Percentiles rank a stretch among this genome's conserved stretches.
Conservation (phyloP, 2,888 invertebrate genomes). For the Macrophya annulata region DNA sequence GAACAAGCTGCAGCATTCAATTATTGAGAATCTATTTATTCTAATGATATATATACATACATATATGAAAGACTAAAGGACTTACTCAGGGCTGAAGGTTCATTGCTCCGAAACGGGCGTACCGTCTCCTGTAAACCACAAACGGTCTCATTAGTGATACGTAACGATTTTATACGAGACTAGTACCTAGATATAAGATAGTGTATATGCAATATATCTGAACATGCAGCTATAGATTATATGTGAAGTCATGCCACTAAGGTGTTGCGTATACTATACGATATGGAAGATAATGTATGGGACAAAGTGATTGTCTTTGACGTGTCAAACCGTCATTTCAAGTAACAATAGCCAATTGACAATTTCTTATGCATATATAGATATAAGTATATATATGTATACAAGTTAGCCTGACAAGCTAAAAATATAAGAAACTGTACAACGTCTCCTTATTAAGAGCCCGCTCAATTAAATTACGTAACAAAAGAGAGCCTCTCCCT, state of each 20-base stretch:
- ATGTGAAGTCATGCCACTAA: neutral
- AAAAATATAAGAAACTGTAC: neutral
- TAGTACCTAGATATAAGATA: neutral
- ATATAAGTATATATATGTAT: neutral
- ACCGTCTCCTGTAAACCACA: constrained; percentile 53
- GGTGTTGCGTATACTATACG: neutral
- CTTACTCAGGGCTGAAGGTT: constrained; percentile 56
- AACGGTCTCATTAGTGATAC: constrained; percentile 36
- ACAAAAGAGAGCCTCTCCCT: constrained; percentile 44
- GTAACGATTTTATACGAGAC: neutral
- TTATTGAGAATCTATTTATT: constrained; percentile 13
- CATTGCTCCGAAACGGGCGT: constrained; percentile 55
- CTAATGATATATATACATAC: neutral
- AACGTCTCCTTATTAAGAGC: constrained; percentile 34
- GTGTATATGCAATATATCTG: neutral
- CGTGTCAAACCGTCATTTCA: constrained; percentile 6
- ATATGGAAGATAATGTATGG: constrained; percentile 1
- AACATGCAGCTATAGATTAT: neutral
- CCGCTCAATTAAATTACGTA: constrained; percentile 44
- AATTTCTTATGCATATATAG: constrained; percentile 9
- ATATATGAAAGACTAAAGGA: constrained; percentile 1
- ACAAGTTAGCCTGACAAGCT: neutral
- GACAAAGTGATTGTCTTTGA: constrained; percentile 2
- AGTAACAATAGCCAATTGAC: constrained; percentile 31
- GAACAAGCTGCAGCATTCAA: neutral